Evolutionary conservation across 2,888 invertebrate species (phyloP).

Genomic region (Polydrusus tereticollis): DNA sequence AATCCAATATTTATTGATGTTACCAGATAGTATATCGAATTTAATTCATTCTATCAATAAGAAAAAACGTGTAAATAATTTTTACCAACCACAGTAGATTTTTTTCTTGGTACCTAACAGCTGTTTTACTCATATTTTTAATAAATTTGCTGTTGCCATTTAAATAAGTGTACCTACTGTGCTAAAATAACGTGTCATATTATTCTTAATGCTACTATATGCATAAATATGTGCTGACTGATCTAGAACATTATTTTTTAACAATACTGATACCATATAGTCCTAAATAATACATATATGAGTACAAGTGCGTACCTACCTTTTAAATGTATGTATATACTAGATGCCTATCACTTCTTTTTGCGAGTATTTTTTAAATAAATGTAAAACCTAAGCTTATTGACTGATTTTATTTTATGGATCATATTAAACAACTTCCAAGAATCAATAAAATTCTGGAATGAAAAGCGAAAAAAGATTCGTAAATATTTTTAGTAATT

Average conservation of each 20-base stretch:
- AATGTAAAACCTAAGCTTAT: neutral
- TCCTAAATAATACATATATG: conserved; percentile 16
- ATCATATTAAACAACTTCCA: too few relatives aligned
- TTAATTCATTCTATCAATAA: neutral
- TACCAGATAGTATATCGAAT: conserved; percentile 13
- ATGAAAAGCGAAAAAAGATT: too few relatives aligned
- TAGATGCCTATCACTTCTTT: neutral
- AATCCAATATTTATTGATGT: conserved; percentile 19
- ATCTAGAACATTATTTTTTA: conserved; percentile 36
- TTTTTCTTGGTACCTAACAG: too few relatives aligned
- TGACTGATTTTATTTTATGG: neutral
- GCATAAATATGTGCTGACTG: conserved; percentile 37
- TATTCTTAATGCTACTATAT: conserved; percentile 13
- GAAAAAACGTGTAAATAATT: conserved; percentile 22
- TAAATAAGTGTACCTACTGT: neutral
- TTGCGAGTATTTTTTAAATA: neutral
- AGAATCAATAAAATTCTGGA: too few relatives aligned
- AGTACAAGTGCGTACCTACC: conserved; percentile 9
- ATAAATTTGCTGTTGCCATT: neutral
- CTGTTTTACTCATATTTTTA: neutral
- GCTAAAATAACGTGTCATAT: conserved; percentile 27
- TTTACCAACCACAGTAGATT: neutral
- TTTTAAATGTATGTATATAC: conserved; percentile 8
- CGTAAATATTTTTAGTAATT: too few relatives aligned
- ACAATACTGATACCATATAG: neutral